A percentile compares a stretch with the other conserved stretches of the same genome.
Evolutionary conservation across 1,140 invertebrate genomes (phyloP).

Genomic region (Drosophila orosa): DNA sequence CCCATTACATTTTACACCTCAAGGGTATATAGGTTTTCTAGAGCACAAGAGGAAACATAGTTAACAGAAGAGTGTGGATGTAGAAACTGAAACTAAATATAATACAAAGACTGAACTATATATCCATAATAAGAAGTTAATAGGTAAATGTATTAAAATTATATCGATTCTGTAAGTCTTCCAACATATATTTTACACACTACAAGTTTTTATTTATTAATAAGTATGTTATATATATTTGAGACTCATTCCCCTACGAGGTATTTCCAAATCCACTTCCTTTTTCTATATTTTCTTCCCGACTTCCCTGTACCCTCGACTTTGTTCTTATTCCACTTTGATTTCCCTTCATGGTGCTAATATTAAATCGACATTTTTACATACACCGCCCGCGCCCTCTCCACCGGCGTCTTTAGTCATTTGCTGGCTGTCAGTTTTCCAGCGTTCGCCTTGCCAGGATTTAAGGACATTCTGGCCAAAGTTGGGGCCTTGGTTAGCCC

Average conservation of each 20-base stretch:
- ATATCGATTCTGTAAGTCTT: too few relatives aligned
- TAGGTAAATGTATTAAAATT: too few relatives aligned
- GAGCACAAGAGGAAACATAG: too few relatives aligned
- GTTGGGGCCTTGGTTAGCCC: slow-evolving; percentile 20
- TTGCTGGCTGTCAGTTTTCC: slow-evolving; percentile 55
- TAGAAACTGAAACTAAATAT: too few relatives aligned
- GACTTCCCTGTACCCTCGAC: not conserved
- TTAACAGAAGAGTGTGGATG: not conserved
- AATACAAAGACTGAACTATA: too few relatives aligned
- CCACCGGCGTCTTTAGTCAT: slow-evolving; percentile 36
- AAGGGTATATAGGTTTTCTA: slow-evolving; percentile 16
- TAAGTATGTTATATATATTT: too few relatives aligned
- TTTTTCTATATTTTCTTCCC: not conserved
- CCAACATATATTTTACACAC: too few relatives aligned
- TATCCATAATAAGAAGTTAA: too few relatives aligned
- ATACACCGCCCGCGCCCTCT: slow-evolving; percentile 12
- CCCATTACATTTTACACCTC: slow-evolving; percentile 9
- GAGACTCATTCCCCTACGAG: not conserved
- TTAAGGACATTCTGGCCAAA: slow-evolving; percentile 55
- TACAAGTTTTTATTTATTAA: too few relatives aligned
- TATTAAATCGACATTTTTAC: slow-evolving; percentile 75
- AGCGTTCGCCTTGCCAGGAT: slow-evolving; percentile 47
- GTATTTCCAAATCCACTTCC: not conserved
- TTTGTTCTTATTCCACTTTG: slow-evolving; percentile 64
- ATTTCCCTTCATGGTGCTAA: slow-evolving; percentile 74